Evolutionary conservation across 2,888 invertebrate genomes (phyloP), one percentile per base, ranked within the genome.

Genomic region (Philereme transversata): DNA sequence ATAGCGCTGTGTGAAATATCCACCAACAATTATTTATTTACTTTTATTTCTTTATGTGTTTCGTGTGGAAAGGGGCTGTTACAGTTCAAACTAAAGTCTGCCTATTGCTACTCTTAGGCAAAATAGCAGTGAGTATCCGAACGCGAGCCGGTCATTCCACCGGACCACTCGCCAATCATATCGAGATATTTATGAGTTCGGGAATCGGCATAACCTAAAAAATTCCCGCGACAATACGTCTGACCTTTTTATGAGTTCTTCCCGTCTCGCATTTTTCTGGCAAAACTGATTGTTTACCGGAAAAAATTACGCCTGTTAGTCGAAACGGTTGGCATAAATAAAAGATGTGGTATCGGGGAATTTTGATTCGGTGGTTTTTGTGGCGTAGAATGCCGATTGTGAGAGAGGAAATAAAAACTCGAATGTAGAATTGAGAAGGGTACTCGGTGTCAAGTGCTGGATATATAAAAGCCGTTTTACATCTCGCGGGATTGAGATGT

Each of bases 231-330:
- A 82, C 83, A 81, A 82, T 81, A 83, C 80, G 70, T 69, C 73
- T 71, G 74, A 78, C 78, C 83, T 91, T 91, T 91, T 91, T 91
- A 90, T 81, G 82, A 81, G 84, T 86, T 86, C 86, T 83, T 88
- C 86, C 77, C 86, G 87, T 84, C 83, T 83, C 86, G 88, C 87
- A 91, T 90, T 92, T 92, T 92, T 91, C 89, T 85, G 87, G 77
- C 88, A 91, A 91, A 92, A 91, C 85, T 90, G 90, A 90, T 91
- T 92, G 91, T 92, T 91, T 92, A 87, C 83, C 86, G 91, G 91
- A 91, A 91, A 92, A 92, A 92, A 92, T 91, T 88, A 90, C 90
- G 88, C 81, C 90, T 90, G 91, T 91, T 90, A 90, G 88, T 80
- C 84, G 87, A 83, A 86, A 82, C 84, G 84, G 79, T 73, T 77